Evolutionary conservation across 2,888 invertebrate genomes (phyloP).

Genomic region (Apamea sordens): DNA sequence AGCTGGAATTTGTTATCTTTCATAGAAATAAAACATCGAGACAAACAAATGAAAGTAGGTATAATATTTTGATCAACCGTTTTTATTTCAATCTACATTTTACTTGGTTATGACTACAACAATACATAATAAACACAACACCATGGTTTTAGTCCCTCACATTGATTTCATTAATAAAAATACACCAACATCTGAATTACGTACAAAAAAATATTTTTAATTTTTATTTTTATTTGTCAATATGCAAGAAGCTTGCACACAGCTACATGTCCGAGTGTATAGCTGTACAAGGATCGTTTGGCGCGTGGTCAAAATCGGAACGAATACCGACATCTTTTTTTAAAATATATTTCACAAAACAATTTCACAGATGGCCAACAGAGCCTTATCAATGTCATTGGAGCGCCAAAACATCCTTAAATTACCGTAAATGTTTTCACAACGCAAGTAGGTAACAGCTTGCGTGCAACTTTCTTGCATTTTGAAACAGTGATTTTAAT

Average conservation of each 20-base stretch:
- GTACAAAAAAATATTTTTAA: background rate
- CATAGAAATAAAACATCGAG: background rate
- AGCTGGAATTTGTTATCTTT: background rate
- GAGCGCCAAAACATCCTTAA: background rate
- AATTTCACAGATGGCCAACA: background rate
- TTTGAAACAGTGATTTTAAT: background rate
- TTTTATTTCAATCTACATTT: constrained; percentile 59
- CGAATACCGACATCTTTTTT: background rate
- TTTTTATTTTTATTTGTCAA: background rate
- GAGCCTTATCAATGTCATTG: background rate
- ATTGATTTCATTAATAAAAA: constrained; percentile 50
- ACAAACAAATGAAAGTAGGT: background rate
- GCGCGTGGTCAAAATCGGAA: background rate
- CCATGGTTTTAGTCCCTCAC: constrained; percentile 27
- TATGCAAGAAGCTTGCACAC: constrained; percentile 7
- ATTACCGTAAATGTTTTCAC: background rate
- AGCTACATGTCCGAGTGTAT: background rate
- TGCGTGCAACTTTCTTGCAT: constrained; percentile 5
- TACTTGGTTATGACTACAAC: constrained; percentile 55
- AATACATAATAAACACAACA: constrained; percentile 55
- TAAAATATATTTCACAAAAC: background rate
- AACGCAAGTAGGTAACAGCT: background rate
- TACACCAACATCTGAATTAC: background rate
- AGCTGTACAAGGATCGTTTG: background rate
- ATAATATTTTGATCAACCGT: constrained; percentile 36